Base-by-base conservation (phyloP, 1,140 invertebrate genomes). In the Eumeta japonica region DNA sequence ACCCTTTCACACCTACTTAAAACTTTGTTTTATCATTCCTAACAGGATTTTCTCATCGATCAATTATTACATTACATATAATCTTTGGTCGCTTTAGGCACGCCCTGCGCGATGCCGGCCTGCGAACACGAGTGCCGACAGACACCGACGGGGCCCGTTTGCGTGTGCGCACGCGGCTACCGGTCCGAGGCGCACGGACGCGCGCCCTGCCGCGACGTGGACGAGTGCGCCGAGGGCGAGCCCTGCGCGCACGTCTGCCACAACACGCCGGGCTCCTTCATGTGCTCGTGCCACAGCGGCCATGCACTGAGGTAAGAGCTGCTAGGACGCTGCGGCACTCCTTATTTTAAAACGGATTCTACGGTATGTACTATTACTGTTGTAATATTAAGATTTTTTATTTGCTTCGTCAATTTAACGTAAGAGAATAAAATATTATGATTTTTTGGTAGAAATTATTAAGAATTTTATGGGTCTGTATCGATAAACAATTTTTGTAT, bases 241-340 rank as follows among this genome's bases (percentile, higher is more conserved):
- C 37, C 72, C 24, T 93, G 90, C 49, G 79, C 82, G 27, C 90
- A 92, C 43, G 44, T 55, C 2, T 92, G 89, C 57, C 55, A 66
- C 1, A 91, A 92, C 45, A 77, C 72, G 0, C 52, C 59, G 1
- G 89, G 88, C 0, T 82, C 79, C 1, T 91, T 81, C 57, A 56
- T 73, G 1, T 97, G 94, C 60, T 80, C 80, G 11, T 95, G 94
- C 65, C 76, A 78, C 10, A 66, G 83, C 1, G 90, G 87, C 1
- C 97, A 88, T 58, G 71, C 81, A 1, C 70, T 92, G 12, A 70
- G 78, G 76, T 74, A 24, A 43, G 27, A 5, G 13, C n/a, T n/a
- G n/a, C n/a, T n/a, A 9, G 10, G n/a, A n/a, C n/a, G n/a, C n/a
- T n/a, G n/a, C n/a, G n/a, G n/a, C n/a, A n/a, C n/a, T n/a, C n/a